These are phyloP conservation scores for Plotosus lineatus DNA, from an alignment of 2,113 vertebrate species.

Conservation along the genomic window DNA sequence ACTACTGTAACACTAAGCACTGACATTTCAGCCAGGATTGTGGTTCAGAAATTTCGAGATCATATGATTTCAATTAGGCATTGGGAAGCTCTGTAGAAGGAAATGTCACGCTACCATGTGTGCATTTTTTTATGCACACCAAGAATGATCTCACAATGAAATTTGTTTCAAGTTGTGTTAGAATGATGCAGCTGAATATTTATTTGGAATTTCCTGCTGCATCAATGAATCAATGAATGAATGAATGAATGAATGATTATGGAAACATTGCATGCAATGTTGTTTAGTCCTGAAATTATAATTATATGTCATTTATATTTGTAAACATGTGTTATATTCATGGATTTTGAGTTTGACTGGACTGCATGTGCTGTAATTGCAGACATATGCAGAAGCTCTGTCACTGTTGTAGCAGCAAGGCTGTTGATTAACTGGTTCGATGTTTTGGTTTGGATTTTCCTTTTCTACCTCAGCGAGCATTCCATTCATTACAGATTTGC, in stretches of 20 bases:
- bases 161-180: neutral
- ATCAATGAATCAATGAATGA: neutral
- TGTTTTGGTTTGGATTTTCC: neutral
- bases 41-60: slow-evolving; percentile 9
- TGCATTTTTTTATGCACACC: neutral
- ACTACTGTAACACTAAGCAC: neutral
- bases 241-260: too few relatives aligned
- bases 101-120: slow-evolving; percentile 13
- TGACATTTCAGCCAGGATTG: slow-evolving; percentile 8
- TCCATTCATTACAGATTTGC: slow-evolving; percentile 43
- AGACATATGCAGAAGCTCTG: neutral
- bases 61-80: slow-evolving; percentile 12
- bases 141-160: neutral
- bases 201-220: neutral
- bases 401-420: neutral
- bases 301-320: neutral
- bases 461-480: slow-evolving; percentile 14
- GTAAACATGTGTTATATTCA: neutral
- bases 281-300: neutral
- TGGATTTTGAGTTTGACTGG: neutral
- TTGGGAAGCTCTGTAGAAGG: neutral
- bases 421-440: neutral
- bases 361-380: neutral
- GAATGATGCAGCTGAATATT: neutral
- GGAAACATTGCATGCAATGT: slow-evolving; percentile 1